These are phyloP conservation scores for Dromococcyx pavoninus DNA, from an alignment of 2,797 vertebrate species.

Conservation along the genomic window DNA sequence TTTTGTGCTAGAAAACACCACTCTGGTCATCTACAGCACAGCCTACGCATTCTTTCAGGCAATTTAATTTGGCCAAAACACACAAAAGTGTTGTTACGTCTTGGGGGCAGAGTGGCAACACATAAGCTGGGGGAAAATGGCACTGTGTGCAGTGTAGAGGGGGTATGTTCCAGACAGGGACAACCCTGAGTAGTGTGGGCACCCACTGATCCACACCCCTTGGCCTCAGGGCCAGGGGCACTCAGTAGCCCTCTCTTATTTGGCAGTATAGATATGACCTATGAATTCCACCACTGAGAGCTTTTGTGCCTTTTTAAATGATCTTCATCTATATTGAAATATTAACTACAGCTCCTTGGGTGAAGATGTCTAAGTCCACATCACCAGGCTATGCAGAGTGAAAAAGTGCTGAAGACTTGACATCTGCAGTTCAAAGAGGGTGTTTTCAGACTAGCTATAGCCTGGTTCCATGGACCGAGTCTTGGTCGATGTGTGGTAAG, in stretches of 20 bases:
- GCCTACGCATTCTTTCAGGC: background rate
- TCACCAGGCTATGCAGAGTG: background rate
- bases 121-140: background rate
- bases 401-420: background rate
- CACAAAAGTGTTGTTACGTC: background rate
- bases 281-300: background rate
- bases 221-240: background rate
- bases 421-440: background rate
- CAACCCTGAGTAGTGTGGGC: background rate
- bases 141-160: accelerated
- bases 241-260: background rate
- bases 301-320: background rate
- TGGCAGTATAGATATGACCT: background rate
- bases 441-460: background rate
- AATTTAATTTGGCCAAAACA: background rate
- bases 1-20: background rate
- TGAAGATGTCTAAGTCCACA: background rate
- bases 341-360: background rate
- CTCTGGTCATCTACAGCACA: background rate
- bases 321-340: background rate
- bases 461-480: background rate
- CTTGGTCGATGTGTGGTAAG: background rate
- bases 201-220: background rate
- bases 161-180: background rate
- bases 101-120: background rate